Evolutionary conservation across 2,113 vertebrate species (phyloP).

Genomic region (Periophthalmodon schlosseri): DNA sequence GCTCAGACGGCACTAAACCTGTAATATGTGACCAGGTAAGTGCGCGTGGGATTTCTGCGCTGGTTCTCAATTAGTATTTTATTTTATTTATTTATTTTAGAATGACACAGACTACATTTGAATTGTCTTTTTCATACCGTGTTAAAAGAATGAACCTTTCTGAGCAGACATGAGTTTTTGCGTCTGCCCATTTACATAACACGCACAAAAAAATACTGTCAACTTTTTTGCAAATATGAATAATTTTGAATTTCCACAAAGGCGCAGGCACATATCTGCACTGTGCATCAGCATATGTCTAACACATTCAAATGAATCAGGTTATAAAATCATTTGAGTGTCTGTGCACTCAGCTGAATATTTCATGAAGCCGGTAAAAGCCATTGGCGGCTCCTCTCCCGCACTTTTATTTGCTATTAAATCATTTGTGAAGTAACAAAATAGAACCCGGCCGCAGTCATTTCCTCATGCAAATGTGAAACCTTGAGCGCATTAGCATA

Average conservation of each 20-base stretch:
- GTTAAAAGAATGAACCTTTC: not conserved
- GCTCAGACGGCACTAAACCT: conserved; percentile 16
- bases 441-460: conserved; percentile 10
- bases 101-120: not conserved
- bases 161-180: not conserved
- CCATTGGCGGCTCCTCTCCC: conserved; percentile 25
- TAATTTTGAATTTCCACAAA: not conserved
- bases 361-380: conserved; percentile 52
- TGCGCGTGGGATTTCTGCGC: not conserved
- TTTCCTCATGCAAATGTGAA: conserved; percentile 41
- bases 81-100: not conserved
- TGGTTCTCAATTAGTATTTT: not conserved
- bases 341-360: conserved; percentile 54
- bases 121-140: not conserved
- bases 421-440: conserved; percentile 28
- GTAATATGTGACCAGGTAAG: not conserved
- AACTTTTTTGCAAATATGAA: conserved; percentile 24
- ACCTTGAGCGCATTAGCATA: conserved; percentile 18
- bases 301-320: conserved; percentile 39
- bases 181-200: not conserved
- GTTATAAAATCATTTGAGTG: conserved; percentile 57
- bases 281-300: conserved; percentile 25
- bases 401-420: conserved; percentile 53
- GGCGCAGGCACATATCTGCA: conserved; percentile 18
- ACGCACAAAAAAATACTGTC: not conserved